Percentiles rank a stretch among this genome's conserved stretches.
Evolutionary conservation across 2,888 invertebrate genomes (phyloP).

Genomic region (Ctenicera cuprea): DNA sequence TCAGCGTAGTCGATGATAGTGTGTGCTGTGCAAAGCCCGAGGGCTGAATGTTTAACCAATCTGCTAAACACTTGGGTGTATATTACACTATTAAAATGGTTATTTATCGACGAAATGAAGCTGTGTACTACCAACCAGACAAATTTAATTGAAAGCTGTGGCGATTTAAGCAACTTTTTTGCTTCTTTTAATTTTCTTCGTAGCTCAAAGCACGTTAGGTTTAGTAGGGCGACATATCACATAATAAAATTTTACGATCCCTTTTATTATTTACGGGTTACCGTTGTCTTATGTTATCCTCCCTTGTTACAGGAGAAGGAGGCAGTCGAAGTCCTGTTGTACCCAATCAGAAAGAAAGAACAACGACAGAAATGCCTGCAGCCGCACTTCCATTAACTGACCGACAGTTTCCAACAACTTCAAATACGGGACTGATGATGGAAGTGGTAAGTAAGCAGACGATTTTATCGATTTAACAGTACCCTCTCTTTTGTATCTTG

Average conservation of each 20-base stretch:
- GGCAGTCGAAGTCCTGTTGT: conserved; percentile 58
- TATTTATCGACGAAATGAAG: conserved; percentile 50
- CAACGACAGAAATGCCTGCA: conserved; percentile 59
- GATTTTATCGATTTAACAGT: conserved; percentile 40
- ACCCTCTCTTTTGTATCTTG: conserved; percentile 9
- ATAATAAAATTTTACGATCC: no score
- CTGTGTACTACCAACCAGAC: conserved; percentile 25
- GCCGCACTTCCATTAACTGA: conserved; percentile 57
- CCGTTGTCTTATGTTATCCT: not conserved
- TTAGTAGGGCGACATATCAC: not conserved
- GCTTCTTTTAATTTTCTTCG: not conserved
- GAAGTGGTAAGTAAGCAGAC: conserved; percentile 59
- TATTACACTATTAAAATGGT: conserved; percentile 56
- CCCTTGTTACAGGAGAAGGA: conserved; percentile 58
- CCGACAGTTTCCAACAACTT: conserved; percentile 59
- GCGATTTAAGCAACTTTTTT: not conserved
- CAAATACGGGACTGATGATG: conserved; percentile 57
- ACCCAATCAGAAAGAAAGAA: conserved; percentile 58
- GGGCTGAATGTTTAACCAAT: conserved; percentile 50
- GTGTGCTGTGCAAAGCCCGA: conserved; percentile 36
- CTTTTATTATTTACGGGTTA: not conserved
- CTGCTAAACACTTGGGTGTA: conserved; percentile 51
- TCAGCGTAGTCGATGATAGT: conserved; percentile 44
- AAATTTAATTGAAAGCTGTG: conserved; percentile 20
- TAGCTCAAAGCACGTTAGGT: not conserved